Evolutionary conservation across 2,113 vertebrate genomes (phyloP).

Genomic region (Tachysurus fulvidraco): DNA sequence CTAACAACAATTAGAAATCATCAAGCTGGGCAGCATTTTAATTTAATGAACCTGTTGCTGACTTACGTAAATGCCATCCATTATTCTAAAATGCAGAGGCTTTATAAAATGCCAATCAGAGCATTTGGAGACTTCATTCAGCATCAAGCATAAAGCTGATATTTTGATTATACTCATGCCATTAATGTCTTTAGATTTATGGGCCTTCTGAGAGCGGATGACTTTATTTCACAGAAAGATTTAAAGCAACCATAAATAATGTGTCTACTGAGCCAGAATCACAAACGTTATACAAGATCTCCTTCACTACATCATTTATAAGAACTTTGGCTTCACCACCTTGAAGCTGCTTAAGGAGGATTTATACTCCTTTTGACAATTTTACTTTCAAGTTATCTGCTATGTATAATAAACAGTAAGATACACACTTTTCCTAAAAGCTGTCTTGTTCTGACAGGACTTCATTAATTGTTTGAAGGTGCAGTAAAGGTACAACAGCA

Average conservation of each 20-base stretch:
- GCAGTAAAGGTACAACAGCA: constrained; percentile 27
- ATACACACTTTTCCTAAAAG: constrained; percentile 13
- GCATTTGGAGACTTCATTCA: constrained; percentile 52
- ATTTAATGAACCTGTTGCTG: constrained; percentile 63
- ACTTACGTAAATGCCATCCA: constrained; percentile 65
- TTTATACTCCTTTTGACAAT: constrained; percentile 18
- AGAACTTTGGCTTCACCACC: constrained; percentile 29
- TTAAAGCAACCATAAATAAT: constrained; percentile 53
- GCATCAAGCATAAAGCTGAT: constrained; percentile 50
- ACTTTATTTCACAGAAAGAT: constrained; percentile 52
- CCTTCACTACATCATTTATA: constrained; percentile 36
- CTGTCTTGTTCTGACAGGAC: background rate
- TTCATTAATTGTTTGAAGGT: constrained; percentile 15
- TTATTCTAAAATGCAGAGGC: constrained; percentile 58
- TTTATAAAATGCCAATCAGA: constrained; percentile 64
- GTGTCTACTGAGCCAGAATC: constrained; percentile 15
- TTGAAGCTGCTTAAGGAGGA: constrained; percentile 38
- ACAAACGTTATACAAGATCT: constrained; percentile 25
- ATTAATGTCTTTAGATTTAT: constrained; percentile 61
- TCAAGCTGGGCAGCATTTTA: constrained; percentile 48
- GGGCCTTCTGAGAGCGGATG: constrained; percentile 38
- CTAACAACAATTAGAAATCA: constrained; percentile 59
- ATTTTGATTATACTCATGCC: constrained; percentile 56
- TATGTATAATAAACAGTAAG: constrained; percentile 15
- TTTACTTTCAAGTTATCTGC: background rate